Conservation (phyloP, 2,888 invertebrate genomes). For the Cerceris rybyensis region DNA sequence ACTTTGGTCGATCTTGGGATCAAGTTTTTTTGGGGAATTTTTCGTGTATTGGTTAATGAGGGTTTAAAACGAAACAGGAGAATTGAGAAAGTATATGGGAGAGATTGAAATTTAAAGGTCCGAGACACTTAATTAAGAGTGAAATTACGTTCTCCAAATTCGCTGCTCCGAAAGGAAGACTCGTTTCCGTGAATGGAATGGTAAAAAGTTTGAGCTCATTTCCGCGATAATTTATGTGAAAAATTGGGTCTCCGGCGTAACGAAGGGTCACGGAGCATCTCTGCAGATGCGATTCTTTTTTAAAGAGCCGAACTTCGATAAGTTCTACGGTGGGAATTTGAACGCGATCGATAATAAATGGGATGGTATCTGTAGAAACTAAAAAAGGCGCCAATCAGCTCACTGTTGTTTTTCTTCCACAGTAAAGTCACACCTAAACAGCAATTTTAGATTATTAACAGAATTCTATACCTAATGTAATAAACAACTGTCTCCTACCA, state of each 20-base stretch:
- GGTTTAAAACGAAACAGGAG: neutral
- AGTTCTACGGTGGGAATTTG: neutral
- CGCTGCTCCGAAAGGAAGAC: neutral
- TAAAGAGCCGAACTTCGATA: neutral
- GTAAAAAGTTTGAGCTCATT: conserved; percentile 38
- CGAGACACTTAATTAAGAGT: neutral
- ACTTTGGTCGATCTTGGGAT: neutral
- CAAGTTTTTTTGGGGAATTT: neutral
- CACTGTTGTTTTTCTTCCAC: neutral
- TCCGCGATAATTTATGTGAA: conserved; percentile 38
- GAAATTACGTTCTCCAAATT: conserved; percentile 4
- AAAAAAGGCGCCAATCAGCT: neutral
- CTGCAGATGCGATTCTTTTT: neutral
- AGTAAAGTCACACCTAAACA: too few species aligned
- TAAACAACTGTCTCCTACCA: too few species aligned
- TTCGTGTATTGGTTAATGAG: neutral
- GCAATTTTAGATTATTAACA: too few species aligned
- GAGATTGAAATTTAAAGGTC: neutral
- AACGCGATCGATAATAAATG: neutral
- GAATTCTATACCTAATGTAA: too few species aligned
- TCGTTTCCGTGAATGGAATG: neutral
- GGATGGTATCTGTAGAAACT: neutral
- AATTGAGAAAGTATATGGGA: neutral
- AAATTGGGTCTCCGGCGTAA: conserved; percentile 5
- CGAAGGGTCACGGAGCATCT: neutral